Base-by-base conservation (phyloP, 2,797 vertebrate species). In the Pseudomugil gertrudae region DNA sequence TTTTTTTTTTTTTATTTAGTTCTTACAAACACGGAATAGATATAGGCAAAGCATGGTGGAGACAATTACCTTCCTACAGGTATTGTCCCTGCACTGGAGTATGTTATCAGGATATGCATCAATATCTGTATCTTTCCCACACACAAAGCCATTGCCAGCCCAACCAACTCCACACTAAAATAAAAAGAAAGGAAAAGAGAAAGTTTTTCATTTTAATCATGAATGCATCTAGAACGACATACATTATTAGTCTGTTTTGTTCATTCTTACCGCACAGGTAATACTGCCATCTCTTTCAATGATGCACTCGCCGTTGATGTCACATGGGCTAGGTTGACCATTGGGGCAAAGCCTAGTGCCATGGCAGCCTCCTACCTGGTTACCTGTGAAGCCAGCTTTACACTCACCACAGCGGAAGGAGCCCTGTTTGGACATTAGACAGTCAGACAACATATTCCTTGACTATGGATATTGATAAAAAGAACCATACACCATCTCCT, bases 121-220 rank as follows among this genome's bases (percentile, higher is more conserved):
- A 15, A 99, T 99, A 81, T 99, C 98, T 3, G 97, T 93, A 80
- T 99, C 98, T 86, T 94, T 96, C 69, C 95, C 97, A 45, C 98
- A 99, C 54, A 95, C 66, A 7, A 95, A 96, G 60, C 98, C 98
- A 27, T 98, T 94, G 17, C 98, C 98, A 75, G 98, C 98, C 96
- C 96, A 99, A 54, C 97, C 98, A 40, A 99, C 82, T 3, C 93
- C 93, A 85, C 98, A 99, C 98, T 99, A 75, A 24, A 29, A 63
- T 38, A 62, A 51, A 36, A 26, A 54, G 19, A 59, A 8, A 26
- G 17, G 5, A 15, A 68, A 23, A 33, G 29, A 43, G 9, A 5
- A 51, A 21, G 21, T 33, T 30, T 66, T 38, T 52, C 13, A 19
- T 36, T 38, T 53, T 10, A 3, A 23, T 1, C 2, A 38, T n/a